phyloP scores from a whole-genome alignment of 2,888 invertebrate genomes.

The Oscheius onirici region DNA sequence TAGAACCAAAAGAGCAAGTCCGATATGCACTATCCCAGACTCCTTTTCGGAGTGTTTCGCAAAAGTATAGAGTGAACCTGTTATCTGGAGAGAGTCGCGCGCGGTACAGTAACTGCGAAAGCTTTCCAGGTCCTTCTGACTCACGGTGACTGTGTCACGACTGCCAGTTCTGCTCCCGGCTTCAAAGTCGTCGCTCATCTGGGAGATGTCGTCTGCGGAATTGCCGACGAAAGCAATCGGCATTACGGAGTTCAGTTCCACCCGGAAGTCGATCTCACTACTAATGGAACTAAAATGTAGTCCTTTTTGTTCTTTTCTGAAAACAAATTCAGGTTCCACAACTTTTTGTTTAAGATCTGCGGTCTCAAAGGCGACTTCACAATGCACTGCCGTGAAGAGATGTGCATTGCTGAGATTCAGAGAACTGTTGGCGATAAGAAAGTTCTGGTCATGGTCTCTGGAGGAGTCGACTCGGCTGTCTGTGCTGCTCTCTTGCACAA shows the following conservation, averaged over 20 bases:
- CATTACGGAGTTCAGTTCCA: conserved; percentile 98
- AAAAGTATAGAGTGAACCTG: too few relatives aligned
- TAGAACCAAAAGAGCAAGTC: too few relatives aligned
- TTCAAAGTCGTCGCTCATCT: conserved; percentile 84
- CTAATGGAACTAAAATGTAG: conserved; percentile 77
- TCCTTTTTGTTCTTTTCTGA: background rate
- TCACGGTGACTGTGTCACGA: conserved; percentile 93
- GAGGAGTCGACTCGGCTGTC: conserved; percentile 99
- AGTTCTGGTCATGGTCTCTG: conserved; percentile 82
- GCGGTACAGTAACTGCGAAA: too few relatives aligned
- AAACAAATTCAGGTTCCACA: conserved; percentile 73
- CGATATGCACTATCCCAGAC: too few relatives aligned
- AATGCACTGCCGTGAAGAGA: conserved; percentile 85
- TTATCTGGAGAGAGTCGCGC: background rate
- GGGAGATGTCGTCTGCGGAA: conserved; percentile 74
- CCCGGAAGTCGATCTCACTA: conserved; percentile 94
- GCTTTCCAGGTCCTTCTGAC: conserved; percentile 83
- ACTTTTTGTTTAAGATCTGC: conserved; percentile 87
- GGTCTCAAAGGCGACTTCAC: conserved; percentile 82
- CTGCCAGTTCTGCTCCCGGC: conserved; percentile 82
- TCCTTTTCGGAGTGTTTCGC: too few relatives aligned
- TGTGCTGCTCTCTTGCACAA: conserved; percentile 93
- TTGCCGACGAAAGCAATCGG: conserved; percentile 87
- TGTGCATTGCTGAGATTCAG: conserved; percentile 90
- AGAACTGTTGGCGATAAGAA: conserved; percentile 88